Base-by-base conservation (phyloP, 2,797 vertebrate species). In the Gadopsis bispinosus region DNA sequence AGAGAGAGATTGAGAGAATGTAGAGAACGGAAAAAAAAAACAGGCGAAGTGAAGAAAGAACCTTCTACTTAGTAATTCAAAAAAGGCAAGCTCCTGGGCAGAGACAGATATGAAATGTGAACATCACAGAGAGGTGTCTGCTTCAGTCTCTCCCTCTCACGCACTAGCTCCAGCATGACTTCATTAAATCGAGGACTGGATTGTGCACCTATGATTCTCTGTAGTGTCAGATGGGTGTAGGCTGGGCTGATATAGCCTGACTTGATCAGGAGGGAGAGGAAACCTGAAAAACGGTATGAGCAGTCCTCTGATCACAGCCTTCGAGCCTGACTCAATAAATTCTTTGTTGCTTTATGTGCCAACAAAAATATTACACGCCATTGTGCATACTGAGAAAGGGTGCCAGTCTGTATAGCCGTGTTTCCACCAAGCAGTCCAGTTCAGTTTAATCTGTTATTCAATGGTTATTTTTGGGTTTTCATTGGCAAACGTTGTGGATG, bases 11-110 rank as follows among this genome's bases (percentile, higher is more conserved):
- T 62, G 85, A 82, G 60, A 69, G 77, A 73, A 79, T 43, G 39
- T 43, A 22, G 78, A 62, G 75, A 83, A 63, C 4, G 66, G 83
- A 75, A 79, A 81, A 85, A 85, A 77, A 54, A 74, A 81, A 80
- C 10, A 56, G 54, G 45, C 53, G 22, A 90, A 79, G 51, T 90
- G 90, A 94, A 93, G 84, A 92, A 92, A 93, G 90, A 84, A 85
- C 50, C 74, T 74, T 88, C 86, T 92, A 80, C 87, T 95, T 93
- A 95, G 95, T 95, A 95, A 96, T 95, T 95, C 87, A 95, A 87
- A 90, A 90, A 85, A 90, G 84, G 75, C 86, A 83, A 88, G 91
- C 92, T 94, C 85, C 92, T 92, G 91, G 90, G 92, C 89, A 87
- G 87, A 93, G 88, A 91, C 85, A 91, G 93, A 95, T 93, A 93